Evolutionary conservation across 2,888 invertebrate species (phyloP).

Genomic region (Apotomis turbidana): DNA sequence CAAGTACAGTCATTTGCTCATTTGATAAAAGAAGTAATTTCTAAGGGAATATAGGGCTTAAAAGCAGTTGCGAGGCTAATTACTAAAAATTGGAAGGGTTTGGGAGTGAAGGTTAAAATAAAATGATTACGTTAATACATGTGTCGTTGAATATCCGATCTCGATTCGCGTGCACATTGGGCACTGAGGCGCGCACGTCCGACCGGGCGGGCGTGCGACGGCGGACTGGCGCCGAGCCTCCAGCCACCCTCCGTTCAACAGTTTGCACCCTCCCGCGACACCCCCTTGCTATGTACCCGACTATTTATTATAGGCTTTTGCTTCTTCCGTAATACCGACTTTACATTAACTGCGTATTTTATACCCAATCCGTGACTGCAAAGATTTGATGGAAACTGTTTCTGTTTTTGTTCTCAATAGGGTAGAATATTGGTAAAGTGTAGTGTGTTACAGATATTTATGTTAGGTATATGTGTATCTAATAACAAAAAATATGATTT

Average conservation of each 20-base stretch:
- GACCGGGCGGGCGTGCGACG: slow-evolving; percentile 62
- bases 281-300: slow-evolving; percentile 50
- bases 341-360: slow-evolving; percentile 24
- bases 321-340: slow-evolving; percentile 31
- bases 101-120: not conserved
- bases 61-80: not conserved
- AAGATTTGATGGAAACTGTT: not conserved
- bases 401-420: not conserved
- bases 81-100: not conserved
- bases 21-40: not conserved
- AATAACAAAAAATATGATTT: no score
- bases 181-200: slow-evolving; percentile 54
- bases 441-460: no score
- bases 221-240: slow-evolving; percentile 76
- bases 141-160: slow-evolving; percentile 10
- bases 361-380: not conserved
- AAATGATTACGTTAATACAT: not conserved
- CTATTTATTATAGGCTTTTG: slow-evolving; percentile 41
- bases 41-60: not conserved
- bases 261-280: slow-evolving; percentile 74
- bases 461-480: no score
- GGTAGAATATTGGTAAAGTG: no score
- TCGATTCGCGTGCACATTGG: slow-evolving; percentile 45
- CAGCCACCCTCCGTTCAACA: slow-evolving; percentile 77
- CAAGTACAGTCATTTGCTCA: not conserved